phyloP scores from a whole-genome alignment of 2,888 invertebrate species.

The Zaprionus bogoriensis region DNA sequence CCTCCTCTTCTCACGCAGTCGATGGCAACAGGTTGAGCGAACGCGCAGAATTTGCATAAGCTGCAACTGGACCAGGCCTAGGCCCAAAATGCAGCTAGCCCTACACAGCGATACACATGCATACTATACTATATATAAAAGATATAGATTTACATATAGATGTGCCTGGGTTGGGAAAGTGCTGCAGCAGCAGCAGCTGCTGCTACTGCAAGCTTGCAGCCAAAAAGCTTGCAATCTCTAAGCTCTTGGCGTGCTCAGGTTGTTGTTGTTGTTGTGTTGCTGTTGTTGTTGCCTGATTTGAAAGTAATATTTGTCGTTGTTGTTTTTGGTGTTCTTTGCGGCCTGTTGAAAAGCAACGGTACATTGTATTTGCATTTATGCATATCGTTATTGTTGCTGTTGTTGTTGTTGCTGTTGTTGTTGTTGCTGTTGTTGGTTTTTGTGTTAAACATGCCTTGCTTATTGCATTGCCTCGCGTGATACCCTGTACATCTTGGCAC shows the following conservation, averaged over 20 bases:
- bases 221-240: slow-evolving; percentile 22
- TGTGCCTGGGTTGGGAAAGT: slow-evolving; percentile 20
- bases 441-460: slow-evolving; percentile 37
- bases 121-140: background rate
- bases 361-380: slow-evolving; percentile 41
- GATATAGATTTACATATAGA: slow-evolving; percentile 2
- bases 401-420: slow-evolving; percentile 11
- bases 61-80: slow-evolving; percentile 42
- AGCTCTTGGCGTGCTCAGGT: slow-evolving; percentile 20
- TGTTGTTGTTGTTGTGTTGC: no score
- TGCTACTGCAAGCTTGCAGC: background rate
- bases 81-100: slow-evolving; percentile 7
- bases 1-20: background rate
- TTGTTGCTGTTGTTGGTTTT: slow-evolving; percentile 16
- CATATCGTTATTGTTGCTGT: slow-evolving; percentile 12
- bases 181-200: background rate
- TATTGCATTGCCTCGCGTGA: slow-evolving; percentile 38
- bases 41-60: slow-evolving; percentile 39
- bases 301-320: slow-evolving; percentile 39
- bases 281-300: slow-evolving; percentile 31
- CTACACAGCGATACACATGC: background rate
- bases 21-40: slow-evolving; percentile 36
- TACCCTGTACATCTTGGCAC: background rate
- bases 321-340: slow-evolving; percentile 21
- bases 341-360: slow-evolving; percentile 42